Evolutionary conservation across 2,113 vertebrate genomes (phyloP).

Genomic region (Varanus salvator): DNA sequence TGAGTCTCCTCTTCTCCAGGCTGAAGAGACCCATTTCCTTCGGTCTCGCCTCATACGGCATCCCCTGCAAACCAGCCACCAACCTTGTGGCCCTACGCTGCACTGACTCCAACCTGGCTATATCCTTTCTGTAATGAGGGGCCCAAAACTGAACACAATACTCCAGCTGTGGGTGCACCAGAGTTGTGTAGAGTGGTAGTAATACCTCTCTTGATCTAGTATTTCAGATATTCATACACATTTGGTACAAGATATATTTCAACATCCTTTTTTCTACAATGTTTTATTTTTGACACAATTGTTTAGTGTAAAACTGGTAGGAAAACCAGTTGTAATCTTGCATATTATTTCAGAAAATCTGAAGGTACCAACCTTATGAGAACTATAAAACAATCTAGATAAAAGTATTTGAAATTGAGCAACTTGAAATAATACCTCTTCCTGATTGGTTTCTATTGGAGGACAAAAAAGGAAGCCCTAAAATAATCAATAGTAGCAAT

Average conservation of each 20-base stretch:
- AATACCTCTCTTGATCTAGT: too few relatives aligned
- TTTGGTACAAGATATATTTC: background rate
- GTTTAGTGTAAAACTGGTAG: background rate
- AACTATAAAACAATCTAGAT: slow-evolving; percentile 54
- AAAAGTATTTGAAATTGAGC: slow-evolving; percentile 19
- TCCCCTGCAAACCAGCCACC: too few relatives aligned
- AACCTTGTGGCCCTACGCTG: too few relatives aligned
- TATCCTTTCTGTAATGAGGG: too few relatives aligned
- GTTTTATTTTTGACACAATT: background rate
- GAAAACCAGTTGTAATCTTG: slow-evolving; percentile 46
- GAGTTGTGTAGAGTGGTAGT: too few relatives aligned
- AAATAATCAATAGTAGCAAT: background rate
- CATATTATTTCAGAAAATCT: slow-evolving; percentile 58
- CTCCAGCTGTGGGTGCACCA: too few relatives aligned
- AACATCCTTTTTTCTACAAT: background rate
- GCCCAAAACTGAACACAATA: too few relatives aligned
- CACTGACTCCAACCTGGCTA: too few relatives aligned
- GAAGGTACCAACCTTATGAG: slow-evolving; percentile 58
- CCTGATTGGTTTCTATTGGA: slow-evolving; percentile 7
- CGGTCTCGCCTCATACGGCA: too few relatives aligned
- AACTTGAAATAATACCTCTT: slow-evolving; percentile 45
- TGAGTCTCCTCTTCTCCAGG: too few relatives aligned
- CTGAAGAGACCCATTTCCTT: too few relatives aligned
- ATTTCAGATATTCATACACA: background rate
- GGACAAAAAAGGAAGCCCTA: slow-evolving; percentile 25